These are phyloP conservation scores for Philopedon plagiatum DNA, from an alignment of 2,888 invertebrate genomes.

Conservation along the genomic window DNA sequence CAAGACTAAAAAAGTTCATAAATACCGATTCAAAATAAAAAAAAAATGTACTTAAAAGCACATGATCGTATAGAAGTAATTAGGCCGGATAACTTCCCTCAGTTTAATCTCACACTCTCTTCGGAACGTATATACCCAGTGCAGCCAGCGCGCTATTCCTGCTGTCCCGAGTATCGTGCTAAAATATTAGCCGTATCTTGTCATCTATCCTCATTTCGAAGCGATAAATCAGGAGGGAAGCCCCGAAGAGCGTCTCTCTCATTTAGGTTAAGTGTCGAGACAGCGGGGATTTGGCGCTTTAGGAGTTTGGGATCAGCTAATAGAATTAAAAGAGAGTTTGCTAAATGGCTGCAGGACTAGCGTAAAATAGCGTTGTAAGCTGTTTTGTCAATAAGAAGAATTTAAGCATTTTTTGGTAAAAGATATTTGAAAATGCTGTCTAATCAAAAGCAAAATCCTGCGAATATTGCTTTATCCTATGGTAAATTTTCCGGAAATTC, in stretches of 20 bases:
- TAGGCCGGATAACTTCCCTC: not conserved
- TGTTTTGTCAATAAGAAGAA: no score
- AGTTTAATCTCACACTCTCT: not conserved
- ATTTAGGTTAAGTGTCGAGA: slow-evolving; percentile 42
- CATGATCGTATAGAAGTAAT: no score
- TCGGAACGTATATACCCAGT: not conserved
- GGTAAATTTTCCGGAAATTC: no score
- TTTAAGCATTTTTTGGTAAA: no score
- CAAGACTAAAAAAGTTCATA: no score
- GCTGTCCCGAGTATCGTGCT: not conserved
- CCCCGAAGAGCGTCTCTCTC: slow-evolving; percentile 23
- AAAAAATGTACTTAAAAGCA: no score
- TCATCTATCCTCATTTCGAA: slow-evolving; percentile 37
- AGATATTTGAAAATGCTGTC: no score
- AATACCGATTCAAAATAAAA: no score
- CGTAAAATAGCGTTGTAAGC: not conserved
- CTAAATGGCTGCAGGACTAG: not conserved
- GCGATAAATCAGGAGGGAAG: slow-evolving; percentile 36
- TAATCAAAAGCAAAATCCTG: no score
- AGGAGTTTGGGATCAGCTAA: not conserved
- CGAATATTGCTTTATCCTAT: no score
- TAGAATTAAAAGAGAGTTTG: slow-evolving; percentile 21
- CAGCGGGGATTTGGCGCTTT: slow-evolving; percentile 18
- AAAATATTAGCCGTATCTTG: slow-evolving; percentile 31
- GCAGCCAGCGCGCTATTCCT: slow-evolving; percentile 1